These are phyloP conservation scores for Chlamydotis undulata DNA, from an alignment of 2,113 vertebrate genomes.

Conservation along the genomic window DNA sequence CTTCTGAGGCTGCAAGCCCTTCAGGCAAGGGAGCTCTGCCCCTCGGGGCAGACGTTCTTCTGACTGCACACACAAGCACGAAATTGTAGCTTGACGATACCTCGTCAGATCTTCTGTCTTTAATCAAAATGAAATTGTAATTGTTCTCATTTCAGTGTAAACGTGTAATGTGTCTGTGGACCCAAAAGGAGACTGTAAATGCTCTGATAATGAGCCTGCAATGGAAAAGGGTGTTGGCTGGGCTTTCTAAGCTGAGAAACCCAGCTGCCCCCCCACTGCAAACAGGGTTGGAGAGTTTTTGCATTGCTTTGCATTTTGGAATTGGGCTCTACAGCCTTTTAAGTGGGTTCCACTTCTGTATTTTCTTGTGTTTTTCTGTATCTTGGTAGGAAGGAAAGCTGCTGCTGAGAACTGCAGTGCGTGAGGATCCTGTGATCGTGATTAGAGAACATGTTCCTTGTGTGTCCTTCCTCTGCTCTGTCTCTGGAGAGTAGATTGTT, in stretches of 20 bases:
- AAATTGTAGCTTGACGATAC: neutral
- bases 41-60: neutral
- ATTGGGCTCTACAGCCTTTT: neutral
- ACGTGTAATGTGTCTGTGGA: neutral
- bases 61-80: rapidly evolving
- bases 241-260: neutral
- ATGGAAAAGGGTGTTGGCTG: neutral
- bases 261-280: neutral
- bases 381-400: neutral
- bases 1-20: neutral
- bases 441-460: neutral
- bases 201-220: neutral
- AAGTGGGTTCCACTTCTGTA: neutral
- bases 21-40: neutral
- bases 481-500: conserved; percentile 70
- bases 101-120: neutral
- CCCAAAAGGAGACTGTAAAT: neutral
- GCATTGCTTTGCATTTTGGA: neutral
- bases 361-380: neutral
- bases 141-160: neutral
- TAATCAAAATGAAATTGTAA: neutral
- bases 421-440: neutral
- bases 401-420: neutral
- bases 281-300: neutral
- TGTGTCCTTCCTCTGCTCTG: conserved; percentile 56